Conservation (phyloP, 2,797 vertebrate species). For the Xenops minutus region DNA sequence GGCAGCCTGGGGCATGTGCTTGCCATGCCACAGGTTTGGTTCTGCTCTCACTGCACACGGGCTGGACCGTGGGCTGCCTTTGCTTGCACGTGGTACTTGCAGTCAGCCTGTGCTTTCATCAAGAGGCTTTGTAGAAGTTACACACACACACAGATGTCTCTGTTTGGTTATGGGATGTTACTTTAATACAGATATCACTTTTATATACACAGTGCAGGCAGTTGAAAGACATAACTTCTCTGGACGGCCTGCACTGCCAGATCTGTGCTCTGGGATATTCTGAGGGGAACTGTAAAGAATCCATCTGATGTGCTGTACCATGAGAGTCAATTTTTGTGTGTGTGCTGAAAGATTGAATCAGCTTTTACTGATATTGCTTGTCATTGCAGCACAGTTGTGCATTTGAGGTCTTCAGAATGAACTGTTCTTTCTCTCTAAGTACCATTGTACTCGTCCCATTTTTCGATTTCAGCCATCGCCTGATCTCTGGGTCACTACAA, state of each 20-base stretch:
- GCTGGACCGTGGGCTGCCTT: not conserved
- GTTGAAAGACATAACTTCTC: not conserved
- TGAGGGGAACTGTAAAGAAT: not conserved
- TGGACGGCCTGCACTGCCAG: not conserved
- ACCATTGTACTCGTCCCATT: not conserved
- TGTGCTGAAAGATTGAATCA: not conserved
- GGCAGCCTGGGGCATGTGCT: not conserved
- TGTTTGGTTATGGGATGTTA: not conserved
- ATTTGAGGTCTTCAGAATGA: not conserved
- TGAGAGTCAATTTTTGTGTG: not conserved
- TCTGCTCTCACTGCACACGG: not conserved
- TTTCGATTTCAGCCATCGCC: not conserved
- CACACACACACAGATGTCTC: not conserved
- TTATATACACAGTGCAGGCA: not conserved
- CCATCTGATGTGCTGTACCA: not conserved
- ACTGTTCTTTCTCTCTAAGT: not conserved
- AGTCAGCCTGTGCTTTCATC: not conserved
- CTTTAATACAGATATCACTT: not conserved
- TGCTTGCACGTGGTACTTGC: fast-evolving
- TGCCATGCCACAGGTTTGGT: not conserved
- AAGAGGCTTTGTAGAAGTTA: not conserved
- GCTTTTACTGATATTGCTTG: not conserved
- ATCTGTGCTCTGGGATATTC: not conserved
- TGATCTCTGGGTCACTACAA: not conserved
- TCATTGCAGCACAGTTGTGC: not conserved